Base-by-base conservation (phyloP, 2,888 invertebrate species). In the Eupeodes latifasciatus region DNA sequence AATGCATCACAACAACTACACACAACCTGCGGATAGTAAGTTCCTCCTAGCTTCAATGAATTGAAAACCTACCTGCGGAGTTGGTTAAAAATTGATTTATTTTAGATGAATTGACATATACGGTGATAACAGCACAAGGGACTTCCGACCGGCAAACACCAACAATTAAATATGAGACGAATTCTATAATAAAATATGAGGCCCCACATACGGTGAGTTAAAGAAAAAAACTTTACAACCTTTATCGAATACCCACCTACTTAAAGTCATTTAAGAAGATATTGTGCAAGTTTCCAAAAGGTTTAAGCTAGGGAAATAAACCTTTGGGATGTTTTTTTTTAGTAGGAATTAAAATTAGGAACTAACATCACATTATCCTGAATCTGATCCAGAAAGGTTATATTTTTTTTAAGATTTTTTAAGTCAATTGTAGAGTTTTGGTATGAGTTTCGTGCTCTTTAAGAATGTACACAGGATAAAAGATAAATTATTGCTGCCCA, bases 1-100 rank as follows among this genome's bases (percentile, higher is more conserved):
- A 89, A 90, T 93, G 89, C 92, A 92, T 89, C 92, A 92, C 90
- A 91, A 90, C 89, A 92, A 91, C 81, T 90, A 91, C 85, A 89
- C 91, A 87, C 92, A 91, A 91, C 91, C 91, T 91, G 90, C 91
- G 89, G 93, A 92, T 89, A 92, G 93, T 93, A 91, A 91, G 92
- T 85, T 78, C 1, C 49, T 80, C 40, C 10, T 14, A 7, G 3
- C 14, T 14, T 14, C 7, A 34, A 57, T 57, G 10, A 14, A 9
- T 27, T 27, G 27, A 27, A 27, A 27, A 27, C 27, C 3, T 27
- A 27, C 27, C 12, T 27, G 5, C 27, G 19, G 5, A 27, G 34
- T 49, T 64, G 19, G 7, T 49, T 27, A 5, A 7, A 40, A 5
- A 11, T 55, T 16, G 19, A 55, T 40, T 71, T 55, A 55, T 55